phyloP scores from a whole-genome alignment of 2,888 invertebrate genomes.

The Cheilosia pagana region DNA sequence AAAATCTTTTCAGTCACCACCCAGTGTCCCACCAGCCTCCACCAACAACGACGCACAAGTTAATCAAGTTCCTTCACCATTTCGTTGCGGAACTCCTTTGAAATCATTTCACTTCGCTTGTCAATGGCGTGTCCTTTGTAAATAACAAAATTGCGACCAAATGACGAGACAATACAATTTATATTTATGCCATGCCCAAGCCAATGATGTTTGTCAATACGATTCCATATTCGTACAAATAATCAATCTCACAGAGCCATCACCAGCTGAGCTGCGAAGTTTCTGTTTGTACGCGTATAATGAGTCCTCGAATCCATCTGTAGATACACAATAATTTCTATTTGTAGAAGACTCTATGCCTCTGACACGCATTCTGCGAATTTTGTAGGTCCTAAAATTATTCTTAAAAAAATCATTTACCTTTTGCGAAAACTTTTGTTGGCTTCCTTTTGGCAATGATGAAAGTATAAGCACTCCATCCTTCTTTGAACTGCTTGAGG shows the following conservation, averaged over 20 bases:
- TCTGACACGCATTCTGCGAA: background rate
- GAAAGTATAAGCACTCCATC: no score
- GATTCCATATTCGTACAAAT: slow-evolving; percentile 11
- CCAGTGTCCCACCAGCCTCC: no score
- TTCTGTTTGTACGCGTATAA: slow-evolving; percentile 1
- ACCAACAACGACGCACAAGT: background rate
- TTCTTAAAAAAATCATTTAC: no score
- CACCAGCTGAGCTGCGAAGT: background rate
- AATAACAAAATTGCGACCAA: slow-evolving; percentile 20
- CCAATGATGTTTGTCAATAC: slow-evolving; percentile 33
- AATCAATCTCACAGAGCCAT: slow-evolving; percentile 21
- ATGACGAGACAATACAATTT: slow-evolving; percentile 20
- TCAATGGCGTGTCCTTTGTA: slow-evolving; percentile 33
- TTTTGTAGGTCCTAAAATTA: background rate
- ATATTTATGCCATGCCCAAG: slow-evolving; percentile 8
- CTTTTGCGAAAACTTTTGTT: no score
- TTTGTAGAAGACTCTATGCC: slow-evolving; percentile 8
- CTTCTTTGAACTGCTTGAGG: no score
- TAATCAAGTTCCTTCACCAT: slow-evolving; percentile 7
- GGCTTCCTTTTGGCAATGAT: no score
- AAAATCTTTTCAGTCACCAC: background rate
- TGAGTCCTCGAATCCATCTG: slow-evolving; percentile 13
- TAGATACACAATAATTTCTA: slow-evolving; percentile 22
- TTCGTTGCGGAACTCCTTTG: slow-evolving; percentile 25
- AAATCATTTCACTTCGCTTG: slow-evolving; percentile 23